Conservation (phyloP, 2,888 invertebrate species). For the Aleiodes testaceus region DNA sequence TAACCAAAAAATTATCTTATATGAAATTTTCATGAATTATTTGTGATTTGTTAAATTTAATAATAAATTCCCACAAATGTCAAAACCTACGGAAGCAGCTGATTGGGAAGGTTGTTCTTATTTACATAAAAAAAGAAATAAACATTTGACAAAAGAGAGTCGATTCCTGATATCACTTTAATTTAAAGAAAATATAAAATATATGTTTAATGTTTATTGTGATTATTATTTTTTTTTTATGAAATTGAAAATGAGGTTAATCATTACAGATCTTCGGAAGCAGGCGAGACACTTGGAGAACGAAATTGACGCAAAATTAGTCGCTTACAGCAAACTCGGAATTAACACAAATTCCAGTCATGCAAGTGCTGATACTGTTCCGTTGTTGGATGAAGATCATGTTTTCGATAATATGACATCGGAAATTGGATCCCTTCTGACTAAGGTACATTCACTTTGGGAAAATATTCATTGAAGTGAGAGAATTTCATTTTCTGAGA, state of each 20-base stretch:
- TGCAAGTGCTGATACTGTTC: slow-evolving; percentile 79
- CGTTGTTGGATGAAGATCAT: slow-evolving; percentile 90
- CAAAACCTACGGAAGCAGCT: slow-evolving; percentile 58
- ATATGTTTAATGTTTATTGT: no score
- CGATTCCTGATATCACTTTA: no score
- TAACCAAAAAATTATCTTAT: no score
- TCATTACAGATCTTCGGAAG: slow-evolving; percentile 86
- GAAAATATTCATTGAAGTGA: not conserved
- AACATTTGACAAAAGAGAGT: no score
- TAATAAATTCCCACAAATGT: slow-evolving; percentile 57
- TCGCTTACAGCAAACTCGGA: slow-evolving; percentile 95
- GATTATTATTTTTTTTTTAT: no score
- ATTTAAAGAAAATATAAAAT: no score
- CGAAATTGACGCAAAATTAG: slow-evolving; percentile 96
- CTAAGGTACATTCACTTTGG: slow-evolving; percentile 76
- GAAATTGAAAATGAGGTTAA: not conserved
- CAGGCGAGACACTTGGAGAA: slow-evolving; percentile 95
- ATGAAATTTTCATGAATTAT: not conserved
- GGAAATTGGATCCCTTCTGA: slow-evolving; percentile 91
- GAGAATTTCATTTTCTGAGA: not conserved
- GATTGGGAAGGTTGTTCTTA: slow-evolving; percentile 65
- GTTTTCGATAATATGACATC: slow-evolving; percentile 94
- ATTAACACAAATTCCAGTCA: slow-evolving; percentile 71
- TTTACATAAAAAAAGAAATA: no score
- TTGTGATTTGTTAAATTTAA: slow-evolving; percentile 40